These are phyloP conservation scores for Dioctria linearis DNA, from an alignment of 2,888 invertebrate species.

Conservation along the genomic window DNA sequence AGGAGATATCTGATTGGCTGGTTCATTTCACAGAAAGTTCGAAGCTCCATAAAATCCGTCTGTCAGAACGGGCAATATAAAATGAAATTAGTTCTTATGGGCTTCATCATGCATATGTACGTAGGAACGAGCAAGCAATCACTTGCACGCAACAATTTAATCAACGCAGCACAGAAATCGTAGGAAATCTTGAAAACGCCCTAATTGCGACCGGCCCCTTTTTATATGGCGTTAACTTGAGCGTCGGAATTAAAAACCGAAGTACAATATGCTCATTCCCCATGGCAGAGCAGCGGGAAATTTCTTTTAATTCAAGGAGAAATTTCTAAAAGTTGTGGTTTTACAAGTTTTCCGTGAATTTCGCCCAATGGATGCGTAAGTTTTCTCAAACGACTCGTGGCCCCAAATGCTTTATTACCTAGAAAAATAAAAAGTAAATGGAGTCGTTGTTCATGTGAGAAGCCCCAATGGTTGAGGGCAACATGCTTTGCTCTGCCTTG, in stretches of 20 bases:
- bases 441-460: background rate
- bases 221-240: constrained; percentile 31
- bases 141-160: constrained; percentile 71
- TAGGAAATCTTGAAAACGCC: constrained; percentile 30
- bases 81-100: too few species aligned
- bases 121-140: constrained; percentile 63
- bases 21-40: too few species aligned
- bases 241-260: constrained; percentile 13
- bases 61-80: too few species aligned
- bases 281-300: background rate
- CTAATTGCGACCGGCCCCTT: constrained; percentile 34
- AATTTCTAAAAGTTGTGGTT: background rate
- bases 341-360: background rate
- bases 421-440: too few species aligned
- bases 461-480: background rate
- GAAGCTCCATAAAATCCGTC: too few species aligned
- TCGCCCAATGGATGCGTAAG: background rate
- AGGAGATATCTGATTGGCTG: too few species aligned
- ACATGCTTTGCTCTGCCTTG: constrained; percentile 1
- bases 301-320: constrained; percentile 1
- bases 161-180: constrained; percentile 63
- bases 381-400: too few species aligned
- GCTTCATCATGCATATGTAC: too few species aligned
- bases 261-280: background rate
- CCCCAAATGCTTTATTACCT: too few species aligned